Evolutionary conservation across 2,888 invertebrate genomes (phyloP).

Genomic region (Liposcelis brunnea): DNA sequence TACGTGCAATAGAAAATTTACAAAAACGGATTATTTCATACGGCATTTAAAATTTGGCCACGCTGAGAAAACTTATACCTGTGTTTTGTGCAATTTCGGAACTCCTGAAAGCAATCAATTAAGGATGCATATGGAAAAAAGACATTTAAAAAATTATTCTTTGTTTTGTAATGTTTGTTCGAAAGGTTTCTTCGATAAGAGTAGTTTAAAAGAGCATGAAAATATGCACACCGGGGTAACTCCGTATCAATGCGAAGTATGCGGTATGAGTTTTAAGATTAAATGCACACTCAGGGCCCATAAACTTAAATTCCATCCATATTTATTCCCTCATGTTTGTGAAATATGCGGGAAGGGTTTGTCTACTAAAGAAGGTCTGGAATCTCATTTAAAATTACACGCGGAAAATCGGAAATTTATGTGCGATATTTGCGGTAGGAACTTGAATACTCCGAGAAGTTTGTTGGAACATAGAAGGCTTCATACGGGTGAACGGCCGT

Average conservation of each 20-base stretch:
- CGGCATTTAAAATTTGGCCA: background rate
- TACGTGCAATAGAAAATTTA: background rate
- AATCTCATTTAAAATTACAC: constrained; percentile 34
- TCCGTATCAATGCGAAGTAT: constrained; percentile 1
- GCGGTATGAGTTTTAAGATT: constrained; percentile 1
- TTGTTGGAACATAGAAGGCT: constrained; percentile 29
- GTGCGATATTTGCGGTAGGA: constrained; percentile 31
- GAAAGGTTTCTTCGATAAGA: constrained; percentile 5
- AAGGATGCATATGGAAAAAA: constrained; percentile 2
- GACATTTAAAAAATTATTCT: background rate
- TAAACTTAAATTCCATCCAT: background rate
- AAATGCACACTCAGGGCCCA: constrained; percentile 5
- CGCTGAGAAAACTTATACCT: background rate
- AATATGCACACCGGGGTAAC: background rate
- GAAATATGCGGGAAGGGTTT: constrained; percentile 40
- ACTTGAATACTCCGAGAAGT: constrained; percentile 29
- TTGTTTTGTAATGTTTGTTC: constrained; percentile 4
- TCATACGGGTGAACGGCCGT: constrained; percentile 33
- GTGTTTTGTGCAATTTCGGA: background rate
- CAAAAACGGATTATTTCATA: background rate
- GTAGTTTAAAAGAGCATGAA: constrained; percentile 1
- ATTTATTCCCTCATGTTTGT: constrained; percentile 24
- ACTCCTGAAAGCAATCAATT: background rate
- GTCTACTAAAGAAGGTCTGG: constrained; percentile 33
- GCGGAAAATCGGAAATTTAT: constrained; percentile 37